Evolutionary conservation across 2,888 invertebrate genomes (phyloP), one percentile per base, ranked within the genome.

Genomic region (Brachypalpus laphriformis): DNA sequence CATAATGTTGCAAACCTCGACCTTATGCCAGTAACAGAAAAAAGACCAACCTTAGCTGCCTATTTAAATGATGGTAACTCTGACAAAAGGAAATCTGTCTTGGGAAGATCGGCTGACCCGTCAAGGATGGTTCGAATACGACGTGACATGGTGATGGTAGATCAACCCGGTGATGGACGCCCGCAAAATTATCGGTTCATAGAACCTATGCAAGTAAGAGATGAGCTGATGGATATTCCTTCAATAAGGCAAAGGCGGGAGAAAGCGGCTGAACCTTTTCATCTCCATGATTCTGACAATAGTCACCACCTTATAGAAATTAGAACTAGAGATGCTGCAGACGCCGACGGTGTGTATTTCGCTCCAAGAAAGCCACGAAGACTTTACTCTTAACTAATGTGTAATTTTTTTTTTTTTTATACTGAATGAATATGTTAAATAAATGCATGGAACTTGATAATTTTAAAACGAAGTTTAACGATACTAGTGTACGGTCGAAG

Each of bases 281-380:
- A 0, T 1, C 4, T 0, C 1, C 0, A 40, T 14, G 3, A n/a
- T 14, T 0, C 14, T 40, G 20, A 25, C 7, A 7, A 14, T 14
- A 4, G 28, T n/a, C 0, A 31, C 8, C 51, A 61, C 18, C 20
- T 72, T 31, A 1, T 72, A 7, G 42, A 9, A 20, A 31, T 72
- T 16, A 42, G n/a, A 28, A 42, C 40, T 0, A 72, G 14, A 22
- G 18, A 28, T 42, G 18, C 63, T 16, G 61, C 54, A 1, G 63
- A 72, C 14, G 42, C 28, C 1, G 61, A 72, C 20, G 72, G 72
- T 7, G 51, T 72, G 7, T 72, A 72, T 14, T 42, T 14, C 22
- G 71, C 37, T 6, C 14, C 47, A 37, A 57, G 5, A 9, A 37
- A 9, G 9, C 7, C 22, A 42, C 14, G 14, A 16, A 16, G 7